Conservation (phyloP, 2,888 invertebrate species). For the Lasioglossum malachurum region DNA sequence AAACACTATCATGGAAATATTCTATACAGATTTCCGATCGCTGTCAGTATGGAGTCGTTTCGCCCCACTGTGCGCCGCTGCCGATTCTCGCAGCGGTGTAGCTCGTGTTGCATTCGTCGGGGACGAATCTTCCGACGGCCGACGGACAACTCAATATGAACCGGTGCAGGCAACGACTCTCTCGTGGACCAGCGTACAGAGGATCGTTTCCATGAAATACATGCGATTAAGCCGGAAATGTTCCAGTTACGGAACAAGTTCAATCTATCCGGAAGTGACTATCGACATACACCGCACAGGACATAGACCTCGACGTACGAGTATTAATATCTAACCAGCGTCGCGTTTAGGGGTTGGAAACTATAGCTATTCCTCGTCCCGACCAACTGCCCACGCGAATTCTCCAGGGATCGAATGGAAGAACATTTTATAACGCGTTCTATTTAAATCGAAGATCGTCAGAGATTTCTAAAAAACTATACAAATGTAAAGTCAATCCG, state of each 20-base stretch:
- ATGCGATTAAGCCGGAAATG: too few species aligned
- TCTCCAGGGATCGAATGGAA: background rate
- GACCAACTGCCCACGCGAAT: background rate
- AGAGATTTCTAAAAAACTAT: too few species aligned
- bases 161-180: background rate
- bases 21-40: background rate
- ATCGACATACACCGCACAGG: too few species aligned
- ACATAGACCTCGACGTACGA: too few species aligned
- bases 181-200: background rate
- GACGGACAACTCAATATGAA: background rate
- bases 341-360: too few species aligned
- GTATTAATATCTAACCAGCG: too few species aligned
- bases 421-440: background rate
- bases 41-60: background rate
- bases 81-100: background rate
- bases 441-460: too few species aligned
- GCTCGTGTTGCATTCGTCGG: background rate
- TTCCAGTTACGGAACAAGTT: too few species aligned
- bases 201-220: too few species aligned
- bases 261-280: too few species aligned
- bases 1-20: background rate
- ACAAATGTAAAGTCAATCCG: too few species aligned
- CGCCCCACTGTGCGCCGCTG: background rate
- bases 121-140: background rate
- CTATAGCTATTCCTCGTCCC: background rate